phyloP scores from a whole-genome alignment of 1,140 invertebrate species.

The Hyphantria cunea region DNA sequence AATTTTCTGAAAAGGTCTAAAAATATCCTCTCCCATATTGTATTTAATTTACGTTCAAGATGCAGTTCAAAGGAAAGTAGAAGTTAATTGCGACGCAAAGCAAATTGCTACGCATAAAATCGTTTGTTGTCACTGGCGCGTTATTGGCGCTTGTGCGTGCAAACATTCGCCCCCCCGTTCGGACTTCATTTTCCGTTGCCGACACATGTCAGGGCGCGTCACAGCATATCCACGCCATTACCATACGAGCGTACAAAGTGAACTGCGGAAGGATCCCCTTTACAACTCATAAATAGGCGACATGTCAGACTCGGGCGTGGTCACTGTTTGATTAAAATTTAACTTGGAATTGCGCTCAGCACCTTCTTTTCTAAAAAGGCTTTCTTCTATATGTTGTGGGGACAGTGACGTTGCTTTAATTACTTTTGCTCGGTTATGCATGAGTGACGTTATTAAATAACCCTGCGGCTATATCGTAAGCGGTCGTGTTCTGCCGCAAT shows the following conservation, averaged over 20 bases:
- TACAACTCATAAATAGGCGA: constrained; percentile 68
- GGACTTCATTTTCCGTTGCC: constrained; percentile 70
- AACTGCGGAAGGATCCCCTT: constrained; percentile 47
- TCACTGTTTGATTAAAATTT: constrained; percentile 71
- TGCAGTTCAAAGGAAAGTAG: constrained; percentile 20
- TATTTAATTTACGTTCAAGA: constrained; percentile 20
- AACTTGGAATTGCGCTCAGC: constrained; percentile 51
- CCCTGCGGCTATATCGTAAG: constrained; percentile 33
- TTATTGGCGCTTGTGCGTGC: constrained; percentile 54
- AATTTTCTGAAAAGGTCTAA: neutral
- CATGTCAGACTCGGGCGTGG: constrained; percentile 58
- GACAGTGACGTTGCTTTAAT: constrained; percentile 58
- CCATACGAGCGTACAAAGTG: constrained; percentile 63
- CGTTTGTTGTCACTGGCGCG: constrained; percentile 31
- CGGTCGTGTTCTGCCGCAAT: constrained; percentile 14
- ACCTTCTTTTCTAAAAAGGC: constrained; percentile 52
- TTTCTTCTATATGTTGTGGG: constrained; percentile 47
- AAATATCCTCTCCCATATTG: neutral
- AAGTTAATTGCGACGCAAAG: constrained; percentile 20
- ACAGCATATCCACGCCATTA: constrained; percentile 64
- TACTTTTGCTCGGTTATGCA: constrained; percentile 54
- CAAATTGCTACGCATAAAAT: constrained; percentile 20
- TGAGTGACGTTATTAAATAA: constrained; percentile 49
- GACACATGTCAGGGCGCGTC: constrained; percentile 71
- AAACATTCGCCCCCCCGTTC: constrained; percentile 56